Base-by-base conservation (phyloP, 2,797 vertebrate genomes). In the Cyprinodon diabolis region DNA sequence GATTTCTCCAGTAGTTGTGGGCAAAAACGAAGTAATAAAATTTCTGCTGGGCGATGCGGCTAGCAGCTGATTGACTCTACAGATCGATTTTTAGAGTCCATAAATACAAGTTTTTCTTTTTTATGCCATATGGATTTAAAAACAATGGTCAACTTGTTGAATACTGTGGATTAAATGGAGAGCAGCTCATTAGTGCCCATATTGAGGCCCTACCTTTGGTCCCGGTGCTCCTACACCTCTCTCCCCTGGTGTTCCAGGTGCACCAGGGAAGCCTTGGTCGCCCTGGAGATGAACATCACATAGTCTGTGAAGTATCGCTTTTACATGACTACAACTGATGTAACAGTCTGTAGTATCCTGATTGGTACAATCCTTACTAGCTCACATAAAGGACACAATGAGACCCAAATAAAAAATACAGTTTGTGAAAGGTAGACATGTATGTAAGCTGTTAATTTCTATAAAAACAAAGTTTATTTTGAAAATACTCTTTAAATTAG, bases 231-330 rank as follows among this genome's bases (percentile, higher is more conserved):
- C 96, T 51, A 81, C 56, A 57, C 94, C 95, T 85, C 92, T 90
- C 79, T 93, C 87, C 78, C 96, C 97, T 58, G 89, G 79, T 57
- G 84, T 87, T 68, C 96, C 96, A 68, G 85, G 85, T 63, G 93
- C 91, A 84, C 97, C 97, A 30, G 75, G 51, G 12, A 86, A 84
- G 30, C 96, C 97, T 71, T 87, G 90, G 71, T 94, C 92, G 82
- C 97, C 97, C 96, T 97, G 68, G 67, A 63, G 62, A 72, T 11
- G 45, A 70, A 55, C 35, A 35, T 51, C 62, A 82, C 66, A 25
- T 52, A 68, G 11, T 67, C 45, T 40, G 55, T n/a, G 5, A 17
- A 10, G 1, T 40, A 21, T 7, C 45, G n/a, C 8, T 45, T 45
- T 23, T 45, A 65, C 21, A 65, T 65, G n/a, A n/a, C 40, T n/a